Evolutionary conservation across 2,888 invertebrate genomes (phyloP).

Genomic region (Polydrusus tereticollis): DNA sequence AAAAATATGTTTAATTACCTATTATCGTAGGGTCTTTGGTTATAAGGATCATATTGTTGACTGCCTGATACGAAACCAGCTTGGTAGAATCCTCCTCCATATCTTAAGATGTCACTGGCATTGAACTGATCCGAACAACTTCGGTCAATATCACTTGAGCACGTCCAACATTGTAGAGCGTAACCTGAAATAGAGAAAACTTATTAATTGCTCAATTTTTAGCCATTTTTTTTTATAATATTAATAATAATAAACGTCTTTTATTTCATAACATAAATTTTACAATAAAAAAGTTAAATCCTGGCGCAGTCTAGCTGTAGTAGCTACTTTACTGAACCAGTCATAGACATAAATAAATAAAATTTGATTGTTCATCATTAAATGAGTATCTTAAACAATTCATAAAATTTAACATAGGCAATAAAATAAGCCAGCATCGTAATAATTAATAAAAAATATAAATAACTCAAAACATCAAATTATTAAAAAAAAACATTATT

Average conservation of each 20-base stretch:
- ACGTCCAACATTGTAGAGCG: constrained; percentile 81
- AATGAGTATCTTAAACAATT: too few relatives aligned
- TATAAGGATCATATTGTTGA: constrained; percentile 39
- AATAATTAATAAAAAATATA: too few relatives aligned
- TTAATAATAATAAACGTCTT: neutral
- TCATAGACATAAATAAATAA: too few relatives aligned
- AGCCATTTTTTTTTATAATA: neutral
- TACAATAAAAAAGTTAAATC: too few relatives aligned
- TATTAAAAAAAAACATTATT: too few relatives aligned
- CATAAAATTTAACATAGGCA: too few relatives aligned
- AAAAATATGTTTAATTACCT: constrained; percentile 19
- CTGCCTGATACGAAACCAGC: constrained; percentile 6
- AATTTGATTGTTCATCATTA: too few relatives aligned
- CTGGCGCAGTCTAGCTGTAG: too few relatives aligned
- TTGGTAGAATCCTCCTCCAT: constrained; percentile 20
- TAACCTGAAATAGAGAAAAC: constrained; percentile 71
- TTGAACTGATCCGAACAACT: constrained; percentile 82
- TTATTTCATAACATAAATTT: too few relatives aligned
- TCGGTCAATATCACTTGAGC: constrained; percentile 79
- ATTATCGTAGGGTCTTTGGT: constrained; percentile 30
- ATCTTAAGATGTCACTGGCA: constrained; percentile 30
- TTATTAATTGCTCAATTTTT: neutral
- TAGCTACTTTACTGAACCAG: too few relatives aligned
- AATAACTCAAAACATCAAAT: too few relatives aligned
- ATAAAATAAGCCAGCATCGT: too few relatives aligned